Evolutionary conservation across 2,797 vertebrate genomes (phyloP).

Genomic region (Taenioides sp.): DNA sequence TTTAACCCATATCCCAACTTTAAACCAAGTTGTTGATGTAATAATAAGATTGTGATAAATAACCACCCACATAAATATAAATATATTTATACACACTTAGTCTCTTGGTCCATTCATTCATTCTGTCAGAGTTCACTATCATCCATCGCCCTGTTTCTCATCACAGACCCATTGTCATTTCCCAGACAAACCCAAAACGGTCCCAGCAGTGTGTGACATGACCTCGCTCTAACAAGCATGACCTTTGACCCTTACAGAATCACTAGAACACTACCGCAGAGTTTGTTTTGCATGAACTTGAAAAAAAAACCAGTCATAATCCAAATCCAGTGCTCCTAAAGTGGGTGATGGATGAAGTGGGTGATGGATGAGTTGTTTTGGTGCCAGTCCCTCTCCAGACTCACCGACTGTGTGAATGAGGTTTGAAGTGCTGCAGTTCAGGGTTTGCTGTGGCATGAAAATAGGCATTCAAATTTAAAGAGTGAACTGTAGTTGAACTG

Average conservation of each 20-base stretch:
- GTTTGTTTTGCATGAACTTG: slow-evolving; percentile 52
- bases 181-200: slow-evolving; percentile 15
- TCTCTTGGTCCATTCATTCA: slow-evolving; percentile 7
- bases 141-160: background rate
- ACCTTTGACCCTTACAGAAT: slow-evolving; percentile 16
- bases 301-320: slow-evolving; percentile 22
- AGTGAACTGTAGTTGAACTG: slow-evolving; percentile 14
- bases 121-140: background rate
- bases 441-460: slow-evolving; percentile 39
- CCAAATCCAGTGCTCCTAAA: slow-evolving; percentile 15
- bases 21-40: no score
- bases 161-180: slow-evolving; percentile 24
- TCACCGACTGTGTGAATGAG: slow-evolving; percentile 18
- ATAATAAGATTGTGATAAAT: no score
- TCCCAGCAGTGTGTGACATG: slow-evolving; percentile 12
- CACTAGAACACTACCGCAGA: slow-evolving; percentile 5
- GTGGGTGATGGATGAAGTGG: slow-evolving; percentile 15
- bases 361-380: slow-evolving; percentile 11
- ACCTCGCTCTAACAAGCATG: slow-evolving; percentile 28
- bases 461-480: slow-evolving; percentile 23
- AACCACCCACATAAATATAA: no score
- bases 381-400: slow-evolving; percentile 11
- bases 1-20: no score
- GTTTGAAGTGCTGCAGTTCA: slow-evolving; percentile 20
- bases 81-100: background rate